Conservation (phyloP, 2,797 vertebrate genomes). For the Morelia viridis region DNA sequence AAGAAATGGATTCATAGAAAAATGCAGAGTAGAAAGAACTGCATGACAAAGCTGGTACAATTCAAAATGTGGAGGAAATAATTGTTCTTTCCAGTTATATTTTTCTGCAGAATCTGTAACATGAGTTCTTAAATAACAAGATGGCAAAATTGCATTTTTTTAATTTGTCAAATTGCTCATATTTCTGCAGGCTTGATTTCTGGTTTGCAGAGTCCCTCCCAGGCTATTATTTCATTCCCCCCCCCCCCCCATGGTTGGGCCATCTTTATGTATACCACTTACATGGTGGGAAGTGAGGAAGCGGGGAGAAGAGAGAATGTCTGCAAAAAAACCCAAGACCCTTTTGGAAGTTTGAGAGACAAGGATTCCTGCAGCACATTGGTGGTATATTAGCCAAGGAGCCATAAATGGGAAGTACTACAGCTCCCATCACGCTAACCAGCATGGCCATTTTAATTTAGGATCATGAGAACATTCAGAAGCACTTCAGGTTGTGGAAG, state of each 20-base stretch:
- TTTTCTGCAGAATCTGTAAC: neutral
- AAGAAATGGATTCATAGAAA: conserved; percentile 29
- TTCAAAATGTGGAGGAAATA: neutral
- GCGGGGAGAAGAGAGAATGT: neutral
- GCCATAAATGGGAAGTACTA: neutral
- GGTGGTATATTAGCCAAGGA: neutral
- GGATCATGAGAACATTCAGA: neutral
- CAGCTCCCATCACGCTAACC: too few species aligned
- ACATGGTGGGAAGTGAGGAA: neutral
- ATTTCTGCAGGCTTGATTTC: neutral
- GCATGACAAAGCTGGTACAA: neutral
- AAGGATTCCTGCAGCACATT: neutral
- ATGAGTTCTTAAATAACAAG: neutral
- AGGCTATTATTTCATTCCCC: neutral
- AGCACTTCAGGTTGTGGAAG: too few species aligned
- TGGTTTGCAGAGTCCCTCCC: neutral
- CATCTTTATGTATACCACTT: neutral
- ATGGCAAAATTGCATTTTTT: neutral
- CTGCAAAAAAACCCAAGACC: neutral
- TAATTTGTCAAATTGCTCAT: neutral
- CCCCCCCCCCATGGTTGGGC: neutral
- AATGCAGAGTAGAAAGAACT: neutral
- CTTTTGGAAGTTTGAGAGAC: neutral
- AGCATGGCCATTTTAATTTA: too few species aligned
- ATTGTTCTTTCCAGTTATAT: neutral